phyloP scores from a whole-genome alignment of 2,797 vertebrate genomes.

The Tolypeutes matacus region DNA sequence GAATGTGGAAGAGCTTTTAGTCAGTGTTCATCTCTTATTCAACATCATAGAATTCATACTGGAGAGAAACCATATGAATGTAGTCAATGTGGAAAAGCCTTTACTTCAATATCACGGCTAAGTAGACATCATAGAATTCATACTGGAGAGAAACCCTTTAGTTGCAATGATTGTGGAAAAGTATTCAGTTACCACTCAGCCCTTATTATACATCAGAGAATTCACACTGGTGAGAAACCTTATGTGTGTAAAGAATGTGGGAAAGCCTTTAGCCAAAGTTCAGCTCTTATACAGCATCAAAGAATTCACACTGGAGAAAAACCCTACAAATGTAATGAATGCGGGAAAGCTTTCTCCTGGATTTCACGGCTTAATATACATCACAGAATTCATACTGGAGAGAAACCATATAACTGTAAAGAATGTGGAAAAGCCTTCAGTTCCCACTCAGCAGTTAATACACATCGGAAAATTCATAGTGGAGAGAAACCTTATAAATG shows the following conservation, averaged over 20 bases:
- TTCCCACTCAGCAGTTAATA: constrained; percentile 81
- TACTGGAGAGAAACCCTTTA: constrained; percentile 81
- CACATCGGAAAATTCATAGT: constrained; percentile 83
- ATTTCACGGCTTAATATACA: constrained; percentile 81
- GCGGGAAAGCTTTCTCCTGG: constrained; percentile 83
- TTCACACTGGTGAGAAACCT: constrained; percentile 82
- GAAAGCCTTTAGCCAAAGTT: constrained; percentile 81
- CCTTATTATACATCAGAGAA: constrained; percentile 81
- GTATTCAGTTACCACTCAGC: constrained; percentile 81
- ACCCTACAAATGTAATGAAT: constrained; percentile 78
- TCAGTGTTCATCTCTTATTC: constrained; percentile 82
- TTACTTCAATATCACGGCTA: constrained; percentile 78
- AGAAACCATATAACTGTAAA: constrained; percentile 81
- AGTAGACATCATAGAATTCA: constrained; percentile 81
- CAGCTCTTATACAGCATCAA: constrained; percentile 78
- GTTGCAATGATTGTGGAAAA: constrained; percentile 80
- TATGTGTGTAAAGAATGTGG: constrained; percentile 83
- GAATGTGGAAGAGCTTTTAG: constrained; percentile 81
- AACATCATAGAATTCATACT: constrained; percentile 82
- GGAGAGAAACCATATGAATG: constrained; percentile 82
- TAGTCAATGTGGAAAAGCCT: constrained; percentile 81
- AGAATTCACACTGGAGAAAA: constrained; percentile 81
- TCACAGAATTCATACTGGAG: constrained; percentile 79
- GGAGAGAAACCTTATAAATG: constrained; percentile 85
- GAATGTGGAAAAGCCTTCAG: constrained; percentile 84